Base-by-base conservation (phyloP, 2,113 vertebrate genomes). In the Sakesphorus luctuosus region DNA sequence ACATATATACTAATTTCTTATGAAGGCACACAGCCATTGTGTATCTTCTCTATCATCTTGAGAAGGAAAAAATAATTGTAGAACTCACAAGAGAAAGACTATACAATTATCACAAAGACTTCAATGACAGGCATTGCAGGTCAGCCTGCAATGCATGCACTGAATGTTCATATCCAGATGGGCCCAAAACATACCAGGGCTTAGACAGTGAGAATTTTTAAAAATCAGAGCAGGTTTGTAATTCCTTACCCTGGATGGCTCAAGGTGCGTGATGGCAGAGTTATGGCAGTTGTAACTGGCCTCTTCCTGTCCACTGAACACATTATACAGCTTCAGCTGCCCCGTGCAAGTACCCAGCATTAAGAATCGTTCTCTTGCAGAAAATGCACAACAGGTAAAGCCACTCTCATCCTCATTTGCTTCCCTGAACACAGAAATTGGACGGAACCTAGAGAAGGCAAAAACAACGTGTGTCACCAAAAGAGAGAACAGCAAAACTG, bases 311-410 rank as follows among this genome's bases (percentile, higher is more conserved):
- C 99, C 99, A 82, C 99, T 99, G 75, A 99, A 99, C 53, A 99
- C 99, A 2, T 99, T 99, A 95, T 99, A 99, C 79, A 99, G 99
- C 94, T 99, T 99, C 78, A 99, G 97, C 97, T 99, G 99, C 25
- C 99, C 99, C 0, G 99, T 99, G 96, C 99, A 99, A 9, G 99
- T 99, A 53, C 99, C 99, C 23, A 99, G 98, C 99, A 99, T 99
- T 72, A 99, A 96, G 97, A 99, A 99, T 38, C 99, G 98, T 93
- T 99, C 99, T 36, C 99, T 98, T 14, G 99, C 99, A 21, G 99
- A 99, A 97, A 99, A 99, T 1, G 99, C 99, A 38, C 99, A 99
- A 92, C 99, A 99, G 78, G 99, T 99, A 95, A 99, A 99, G 74
- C 99, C 99, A 61, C 99, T 99, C 97, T 99, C 99, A 84, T 99